Conservation (phyloP, 2,113 vertebrate species). For the Romanogobio albipinnatus region DNA sequence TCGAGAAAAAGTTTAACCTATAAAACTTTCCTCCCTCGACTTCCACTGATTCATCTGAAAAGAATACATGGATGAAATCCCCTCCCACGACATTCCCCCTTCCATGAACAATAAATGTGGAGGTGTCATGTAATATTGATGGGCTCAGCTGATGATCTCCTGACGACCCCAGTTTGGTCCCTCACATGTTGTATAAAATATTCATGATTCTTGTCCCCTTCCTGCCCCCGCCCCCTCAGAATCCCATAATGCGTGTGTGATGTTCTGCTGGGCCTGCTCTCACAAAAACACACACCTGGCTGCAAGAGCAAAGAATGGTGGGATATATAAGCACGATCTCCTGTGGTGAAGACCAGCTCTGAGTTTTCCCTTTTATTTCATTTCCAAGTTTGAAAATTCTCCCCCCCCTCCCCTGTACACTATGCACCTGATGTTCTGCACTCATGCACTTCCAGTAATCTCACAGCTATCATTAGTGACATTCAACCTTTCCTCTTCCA, state of each 20-base stretch:
- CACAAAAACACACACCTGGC: conserved; percentile 51
- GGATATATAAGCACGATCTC: conserved; percentile 53
- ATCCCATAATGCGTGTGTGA: conserved; percentile 75
- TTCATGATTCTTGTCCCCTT: conserved; percentile 65
- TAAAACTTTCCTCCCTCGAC: conserved; percentile 40
- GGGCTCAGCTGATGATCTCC: conserved; percentile 66
- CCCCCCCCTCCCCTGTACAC: neutral
- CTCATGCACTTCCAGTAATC: conserved; percentile 5
- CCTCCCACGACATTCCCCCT: conserved; percentile 24
- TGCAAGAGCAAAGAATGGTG: conserved; percentile 59
- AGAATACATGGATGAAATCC: conserved; percentile 2
- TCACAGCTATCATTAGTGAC: conserved; percentile 1
- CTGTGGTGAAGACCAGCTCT: conserved; percentile 25
- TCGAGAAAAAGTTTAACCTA: conserved; percentile 22
- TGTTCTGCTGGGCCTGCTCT: conserved; percentile 64
- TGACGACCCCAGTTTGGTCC: conserved; percentile 72
- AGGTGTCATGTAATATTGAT: conserved; percentile 75
- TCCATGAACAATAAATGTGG: conserved; percentile 55
- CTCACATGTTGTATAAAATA: conserved; percentile 76
- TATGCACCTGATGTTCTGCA: neutral
- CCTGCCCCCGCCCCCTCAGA: conserved; percentile 40
- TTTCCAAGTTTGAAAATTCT: conserved; percentile 7
- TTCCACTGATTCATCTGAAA: neutral
- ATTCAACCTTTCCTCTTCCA: conserved; percentile 15
- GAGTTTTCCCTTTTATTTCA: neutral